These are phyloP conservation scores for Patella pellucida DNA, from an alignment of 2,888 invertebrate genomes.

Conservation along the genomic window DNA sequence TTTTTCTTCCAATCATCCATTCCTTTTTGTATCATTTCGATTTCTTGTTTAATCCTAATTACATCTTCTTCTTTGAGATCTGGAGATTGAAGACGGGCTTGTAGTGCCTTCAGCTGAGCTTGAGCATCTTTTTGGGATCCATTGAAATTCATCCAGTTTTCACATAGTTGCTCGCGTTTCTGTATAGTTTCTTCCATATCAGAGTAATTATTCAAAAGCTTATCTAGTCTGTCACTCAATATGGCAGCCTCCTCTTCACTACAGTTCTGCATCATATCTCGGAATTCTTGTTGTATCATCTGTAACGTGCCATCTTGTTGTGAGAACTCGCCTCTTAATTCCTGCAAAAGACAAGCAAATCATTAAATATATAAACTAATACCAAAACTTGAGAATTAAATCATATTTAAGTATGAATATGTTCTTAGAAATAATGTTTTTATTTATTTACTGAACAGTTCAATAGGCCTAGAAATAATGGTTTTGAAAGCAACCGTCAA, in stretches of 20 bases:
- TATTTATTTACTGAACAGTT: too few species aligned
- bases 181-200: conserved; percentile 64
- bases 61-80: conserved; percentile 80
- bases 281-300: conserved; percentile 86
- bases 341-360: conserved; percentile 73
- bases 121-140: conserved; percentile 86
- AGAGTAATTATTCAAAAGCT: conserved; percentile 83
- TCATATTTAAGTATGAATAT: too few species aligned
- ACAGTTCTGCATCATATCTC: conserved; percentile 79
- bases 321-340: conserved; percentile 85
- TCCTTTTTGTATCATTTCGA: conserved; percentile 76
- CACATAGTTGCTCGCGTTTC: conserved; percentile 63
- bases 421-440: too few species aligned
- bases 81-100: conserved; percentile 84
- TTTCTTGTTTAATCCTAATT: conserved; percentile 78
- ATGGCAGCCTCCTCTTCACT: conserved; percentile 82
- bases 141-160: conserved; percentile 81
- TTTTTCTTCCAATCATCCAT: conserved; percentile 56
- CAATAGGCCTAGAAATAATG: too few species aligned
- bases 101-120: conserved; percentile 84
- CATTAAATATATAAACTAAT: too few species aligned
- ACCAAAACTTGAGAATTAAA: too few species aligned
- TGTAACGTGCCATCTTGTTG: conserved; percentile 85
- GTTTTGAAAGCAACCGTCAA: too few species aligned
- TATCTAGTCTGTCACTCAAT: conserved; percentile 82